A percentile compares a stretch with the other conserved stretches of the same genome.
phyloP scores from a whole-genome alignment of 2,797 vertebrate species.

The Rhadinocentrus ornatus region DNA sequence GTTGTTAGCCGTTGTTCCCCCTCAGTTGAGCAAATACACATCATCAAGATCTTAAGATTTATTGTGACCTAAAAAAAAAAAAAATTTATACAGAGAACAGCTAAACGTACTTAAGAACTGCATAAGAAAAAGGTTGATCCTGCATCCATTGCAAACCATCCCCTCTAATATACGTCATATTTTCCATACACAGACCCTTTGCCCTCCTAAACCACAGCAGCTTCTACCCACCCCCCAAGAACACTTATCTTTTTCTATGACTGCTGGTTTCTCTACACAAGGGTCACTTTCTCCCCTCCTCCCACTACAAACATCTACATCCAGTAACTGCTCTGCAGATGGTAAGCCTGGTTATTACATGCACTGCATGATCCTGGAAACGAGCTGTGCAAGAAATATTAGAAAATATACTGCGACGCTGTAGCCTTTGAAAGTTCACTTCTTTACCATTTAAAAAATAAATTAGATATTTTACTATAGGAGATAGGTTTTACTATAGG shows the following conservation, averaged over 20 bases:
- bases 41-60: neutral
- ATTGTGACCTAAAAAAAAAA: conserved; percentile 3
- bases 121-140: neutral
- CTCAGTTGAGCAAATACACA: conserved; percentile 22
- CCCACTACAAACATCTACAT: conserved; percentile 31
- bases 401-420: neutral
- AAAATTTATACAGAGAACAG: neutral
- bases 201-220: too few species aligned
- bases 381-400: conserved; percentile 10
- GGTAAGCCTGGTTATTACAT: conserved; percentile 50
- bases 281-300: conserved; percentile 9
- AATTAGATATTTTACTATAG: neutral
- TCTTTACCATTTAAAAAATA: neutral
- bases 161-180: neutral
- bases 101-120: too few species aligned
- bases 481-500: too few species aligned
- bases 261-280: conserved; percentile 18
- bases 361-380: conserved; percentile 48
- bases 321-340: conserved; percentile 59
- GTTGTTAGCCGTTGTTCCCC: conserved; percentile 16
- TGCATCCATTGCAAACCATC: neutral
- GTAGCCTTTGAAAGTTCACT: neutral
- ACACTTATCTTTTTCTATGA: conserved; percentile 22
- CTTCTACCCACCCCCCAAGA: neutral
- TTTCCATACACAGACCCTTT: conserved; percentile 25